Evolutionary conservation across 2,888 invertebrate species (phyloP), one percentile per base, ranked within the genome.

Genomic region (Pelosia muscerda): DNA sequence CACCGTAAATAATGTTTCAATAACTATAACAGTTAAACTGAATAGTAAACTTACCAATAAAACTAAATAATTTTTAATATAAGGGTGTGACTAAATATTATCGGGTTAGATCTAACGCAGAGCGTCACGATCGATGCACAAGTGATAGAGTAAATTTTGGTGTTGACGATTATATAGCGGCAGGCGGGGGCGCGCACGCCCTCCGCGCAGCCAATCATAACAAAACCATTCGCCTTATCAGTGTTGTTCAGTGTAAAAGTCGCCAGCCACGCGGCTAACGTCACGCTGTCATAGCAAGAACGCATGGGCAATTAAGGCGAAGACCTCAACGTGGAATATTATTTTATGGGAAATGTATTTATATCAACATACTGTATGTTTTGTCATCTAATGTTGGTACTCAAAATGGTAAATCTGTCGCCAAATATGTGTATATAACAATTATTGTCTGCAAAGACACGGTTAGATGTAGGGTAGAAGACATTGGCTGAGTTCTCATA

Each of bases 291-390:
- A 92, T 90, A 89, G 87, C 74, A 72, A 79, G 76, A 76, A 74
- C 87, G 94, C 94, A 92, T 94, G 94, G 80, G 73, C 75, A 70
- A 62, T 90, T 90, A 92, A 90, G 91, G 88, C 76, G 86, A 85
- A 88, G 86, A 68, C n/a, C 59, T 31, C 11, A 68, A 66, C 62
- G 63, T 69, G 25, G 63, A 8, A 58, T 42, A 54, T 62, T 28
- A 31, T 55, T 62, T 61, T 55, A 10, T 31, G 42, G 25, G 11
- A 61, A 62, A 28, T 25, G 28, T 62, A 22, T 28, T 6, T 31
- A n/a, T n/a, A n/a, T n/a, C n/a, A n/a, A n/a, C n/a, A n/a, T n/a
- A n/a, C n/a, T n/a, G n/a, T n/a, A n/a, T n/a, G n/a, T n/a, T n/a
- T n/a, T n/a, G n/a, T n/a, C n/a, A n/a, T n/a, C n/a, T n/a, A n/a